These are phyloP conservation scores for Drosophila algonquin DNA, from an alignment of 2,888 invertebrate genomes.

Conservation along the genomic window DNA sequence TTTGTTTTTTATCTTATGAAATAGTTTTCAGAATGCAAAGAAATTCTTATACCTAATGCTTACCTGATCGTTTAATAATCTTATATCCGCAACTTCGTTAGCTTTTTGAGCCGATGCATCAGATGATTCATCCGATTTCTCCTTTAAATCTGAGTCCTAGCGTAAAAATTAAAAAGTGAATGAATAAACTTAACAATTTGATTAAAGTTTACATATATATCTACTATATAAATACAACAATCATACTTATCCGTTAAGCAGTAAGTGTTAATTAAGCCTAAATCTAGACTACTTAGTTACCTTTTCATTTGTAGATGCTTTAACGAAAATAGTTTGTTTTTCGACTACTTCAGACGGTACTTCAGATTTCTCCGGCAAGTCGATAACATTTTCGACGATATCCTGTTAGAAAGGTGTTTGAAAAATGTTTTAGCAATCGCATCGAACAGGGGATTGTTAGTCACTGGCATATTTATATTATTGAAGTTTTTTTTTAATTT, in stretches of 20 bases:
- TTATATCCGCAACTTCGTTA: neutral
- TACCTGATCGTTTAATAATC: constrained; percentile 11
- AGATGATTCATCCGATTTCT: neutral
- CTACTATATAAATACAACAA: neutral
- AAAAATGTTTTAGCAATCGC: neutral
- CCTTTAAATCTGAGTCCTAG: neutral
- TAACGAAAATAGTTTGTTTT: neutral
- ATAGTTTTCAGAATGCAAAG: neutral
- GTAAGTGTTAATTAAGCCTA: neutral
- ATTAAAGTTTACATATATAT: too few species aligned
- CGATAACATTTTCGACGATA: neutral
- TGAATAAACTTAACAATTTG: neutral
- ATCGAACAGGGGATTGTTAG: neutral
- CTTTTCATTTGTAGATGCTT: neutral
- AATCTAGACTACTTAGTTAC: neutral
- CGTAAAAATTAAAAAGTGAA: neutral
- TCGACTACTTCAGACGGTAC: neutral
- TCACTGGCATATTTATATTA: neutral
- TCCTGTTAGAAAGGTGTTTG: neutral
- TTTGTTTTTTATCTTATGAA: neutral
- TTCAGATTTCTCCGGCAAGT: neutral
- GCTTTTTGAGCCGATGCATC: neutral
- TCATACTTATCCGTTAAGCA: neutral
- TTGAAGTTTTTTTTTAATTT: neutral
- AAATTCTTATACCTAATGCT: neutral